Evolutionary conservation across 2,797 vertebrate genomes (phyloP).

Genomic region (Sebastes steindachneri): DNA sequence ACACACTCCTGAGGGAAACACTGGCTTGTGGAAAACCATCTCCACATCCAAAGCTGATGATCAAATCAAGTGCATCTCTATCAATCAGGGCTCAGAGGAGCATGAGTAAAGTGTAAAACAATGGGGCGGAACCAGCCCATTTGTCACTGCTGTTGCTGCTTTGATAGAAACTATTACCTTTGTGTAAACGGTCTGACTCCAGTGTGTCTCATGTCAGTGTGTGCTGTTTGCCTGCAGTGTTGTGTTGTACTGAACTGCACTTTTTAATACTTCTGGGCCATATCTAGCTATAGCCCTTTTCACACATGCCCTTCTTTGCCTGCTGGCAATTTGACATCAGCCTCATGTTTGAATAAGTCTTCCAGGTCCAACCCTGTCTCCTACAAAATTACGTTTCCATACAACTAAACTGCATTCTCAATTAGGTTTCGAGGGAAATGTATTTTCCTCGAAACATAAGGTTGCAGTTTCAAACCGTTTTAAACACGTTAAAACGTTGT

Average conservation of each 20-base stretch:
- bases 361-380: neutral
- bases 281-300: neutral
- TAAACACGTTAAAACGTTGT: too few species aligned
- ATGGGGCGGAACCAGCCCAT: slow-evolving; percentile 67
- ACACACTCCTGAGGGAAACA: slow-evolving; percentile 5
- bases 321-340: too few species aligned
- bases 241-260: neutral
- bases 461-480: fast-evolving
- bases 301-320: neutral
- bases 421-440: too few species aligned
- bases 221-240: neutral
- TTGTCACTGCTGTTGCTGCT: slow-evolving; percentile 54
- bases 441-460: too few species aligned
- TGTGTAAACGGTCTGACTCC: slow-evolving; percentile 31
- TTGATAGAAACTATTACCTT: slow-evolving; percentile 51
- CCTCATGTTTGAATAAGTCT: neutral
- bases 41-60: slow-evolving; percentile 18
- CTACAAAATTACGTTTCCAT: too few species aligned
- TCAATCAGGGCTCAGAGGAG: slow-evolving; percentile 42
- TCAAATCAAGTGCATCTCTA: slow-evolving; percentile 24
- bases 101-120: slow-evolving; percentile 57
- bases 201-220: neutral
- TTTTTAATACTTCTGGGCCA: neutral
- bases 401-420: too few species aligned
- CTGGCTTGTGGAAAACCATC: neutral